A percentile compares a stretch with the other conserved stretches of the same genome.
These are phyloP conservation scores for Chelidonichthys spinosus DNA, from an alignment of 2,797 vertebrate species.

Conservation along the genomic window DNA sequence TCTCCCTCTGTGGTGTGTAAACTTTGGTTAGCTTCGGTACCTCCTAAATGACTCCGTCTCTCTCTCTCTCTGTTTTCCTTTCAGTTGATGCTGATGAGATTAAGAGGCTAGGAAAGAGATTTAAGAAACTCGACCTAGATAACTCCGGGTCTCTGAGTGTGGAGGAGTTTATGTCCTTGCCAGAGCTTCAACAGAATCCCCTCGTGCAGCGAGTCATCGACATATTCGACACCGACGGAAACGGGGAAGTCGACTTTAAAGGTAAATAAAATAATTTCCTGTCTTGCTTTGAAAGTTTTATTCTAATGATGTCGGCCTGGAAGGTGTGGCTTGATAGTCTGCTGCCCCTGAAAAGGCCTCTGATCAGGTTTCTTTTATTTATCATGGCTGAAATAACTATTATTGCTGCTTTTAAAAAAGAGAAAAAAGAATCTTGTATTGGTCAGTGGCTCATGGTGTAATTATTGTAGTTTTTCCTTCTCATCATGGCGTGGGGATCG, in stretches of 20 bases:
- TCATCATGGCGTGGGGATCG: neutral
- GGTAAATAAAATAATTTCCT: constrained; percentile 68
- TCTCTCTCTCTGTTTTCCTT: constrained; percentile 16
- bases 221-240: constrained; percentile 99
- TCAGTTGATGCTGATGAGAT: constrained; percentile 98
- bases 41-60: neutral
- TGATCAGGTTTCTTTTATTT: neutral
- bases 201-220: constrained; percentile 99
- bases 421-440: neutral
- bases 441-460: neutral
- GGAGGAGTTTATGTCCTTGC: constrained; percentile 99
- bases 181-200: constrained; percentile 98
- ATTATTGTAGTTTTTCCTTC: neutral
- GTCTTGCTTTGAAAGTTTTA: neutral
- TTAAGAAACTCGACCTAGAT: constrained; percentile 99
- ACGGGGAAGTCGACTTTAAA: constrained; percentile 99
- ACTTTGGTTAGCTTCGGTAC: neutral
- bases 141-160: constrained; percentile 99
- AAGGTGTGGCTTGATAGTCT: no score
- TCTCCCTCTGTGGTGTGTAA: neutral
- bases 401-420: neutral
- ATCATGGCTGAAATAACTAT: no score
- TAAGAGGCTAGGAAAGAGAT: constrained; percentile 99
- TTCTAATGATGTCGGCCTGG: neutral
- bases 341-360: neutral